Base-by-base conservation (phyloP, 1,140 invertebrate species). In the Caenorhabditis tropicalis region DNA sequence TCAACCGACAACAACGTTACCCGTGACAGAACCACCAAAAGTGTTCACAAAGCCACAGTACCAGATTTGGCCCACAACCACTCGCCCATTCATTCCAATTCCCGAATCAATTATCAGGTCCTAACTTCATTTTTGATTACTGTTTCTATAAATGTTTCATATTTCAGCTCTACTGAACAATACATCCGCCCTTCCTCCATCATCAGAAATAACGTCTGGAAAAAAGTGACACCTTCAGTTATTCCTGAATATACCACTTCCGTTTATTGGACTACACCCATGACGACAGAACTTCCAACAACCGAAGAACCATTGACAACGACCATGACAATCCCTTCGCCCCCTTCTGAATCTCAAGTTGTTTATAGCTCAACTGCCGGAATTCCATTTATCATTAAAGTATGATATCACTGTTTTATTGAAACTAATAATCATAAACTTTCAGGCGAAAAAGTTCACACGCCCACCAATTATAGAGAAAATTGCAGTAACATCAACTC, bases 361-460 rank as follows among this genome's bases (percentile, higher is more conserved):
- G 36, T 74, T 5, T 43, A 46, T 12, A 74, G 65, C 65, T 74
- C 65, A 7, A 74, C 65, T 6, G 65, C 65, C 7, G 65, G 65
- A 46, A 43, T 74, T 46, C 65, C 65, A 24, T 74, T 46, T 24
- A 74, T 74, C 19, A 74, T 74, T 19, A 74, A 74, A 43, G 65
- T 74, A 46, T 46, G 58, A 65, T 36, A 65, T 65, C 58, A 65
- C 43, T 24, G 10, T 74, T 74, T 10, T 6, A 24, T 24, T 74
- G 7, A 74, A 24, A 43, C 21, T 24, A 9, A 43, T n/a, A 24
- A 46, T 24, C 24, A 15, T 65, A 31, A 36, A 29, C 27, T 24
- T 74, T 74, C 65, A 74, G 65, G 65, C 65, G 0, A 39, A 24
- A 74, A 74, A 74, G 36, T 74, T 74, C 36, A 74, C 65, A 74